Conservation (phyloP, 2,113 vertebrate genomes). For the Etheostoma cragini region DNA sequence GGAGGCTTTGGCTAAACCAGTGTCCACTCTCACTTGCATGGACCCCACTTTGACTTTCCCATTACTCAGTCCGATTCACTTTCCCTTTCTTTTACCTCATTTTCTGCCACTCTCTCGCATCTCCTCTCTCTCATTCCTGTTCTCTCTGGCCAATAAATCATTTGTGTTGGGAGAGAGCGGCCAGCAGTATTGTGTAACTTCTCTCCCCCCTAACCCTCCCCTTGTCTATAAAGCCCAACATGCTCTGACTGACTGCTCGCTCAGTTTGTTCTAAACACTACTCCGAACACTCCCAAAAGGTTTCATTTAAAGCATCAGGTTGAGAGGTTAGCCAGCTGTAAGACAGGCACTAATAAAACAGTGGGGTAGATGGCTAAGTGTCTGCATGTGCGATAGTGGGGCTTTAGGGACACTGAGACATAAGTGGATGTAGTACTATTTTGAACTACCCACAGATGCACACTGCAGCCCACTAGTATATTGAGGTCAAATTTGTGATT, state of each 20-base stretch:
- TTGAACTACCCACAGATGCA: background rate
- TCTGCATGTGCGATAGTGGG: conserved; percentile 25
- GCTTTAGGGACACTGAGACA: conserved; percentile 14
- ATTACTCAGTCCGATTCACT: conserved; percentile 59
- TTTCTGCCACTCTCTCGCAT: conserved; percentile 61
- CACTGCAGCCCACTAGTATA: background rate
- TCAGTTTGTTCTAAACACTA: conserved; percentile 74
- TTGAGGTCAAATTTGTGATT: background rate
- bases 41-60: conserved; percentile 59
- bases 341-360: conserved; percentile 69
- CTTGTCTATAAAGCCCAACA: conserved; percentile 71
- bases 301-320: conserved; percentile 70
- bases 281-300: conserved; percentile 70
- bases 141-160: conserved; percentile 75
- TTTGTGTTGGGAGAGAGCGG: conserved; percentile 63
- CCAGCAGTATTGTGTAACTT: conserved; percentile 72
- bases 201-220: conserved; percentile 48
- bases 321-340: conserved; percentile 58
- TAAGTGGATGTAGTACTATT: conserved; percentile 21
- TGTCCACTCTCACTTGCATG: conserved; percentile 49
- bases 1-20: conserved; percentile 60
- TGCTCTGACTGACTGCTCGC: conserved; percentile 66
- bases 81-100: conserved; percentile 61
- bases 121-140: conserved; percentile 79
- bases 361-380: conserved; percentile 45